Conservation (phyloP, 2,888 invertebrate species). For the Drosophila kokeensis region DNA sequence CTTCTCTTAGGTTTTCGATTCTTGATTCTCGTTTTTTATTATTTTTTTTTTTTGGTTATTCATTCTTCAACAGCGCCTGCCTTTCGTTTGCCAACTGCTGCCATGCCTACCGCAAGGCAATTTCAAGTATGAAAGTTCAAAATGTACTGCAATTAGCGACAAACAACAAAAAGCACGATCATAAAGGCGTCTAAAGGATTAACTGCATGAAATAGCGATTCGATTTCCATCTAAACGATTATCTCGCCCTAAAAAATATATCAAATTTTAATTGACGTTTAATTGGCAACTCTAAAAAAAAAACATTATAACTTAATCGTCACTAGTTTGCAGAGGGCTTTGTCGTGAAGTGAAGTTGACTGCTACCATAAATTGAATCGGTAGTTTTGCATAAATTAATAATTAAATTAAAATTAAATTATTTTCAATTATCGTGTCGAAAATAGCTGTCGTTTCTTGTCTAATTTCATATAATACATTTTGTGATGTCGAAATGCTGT, state of each 20-base stretch:
- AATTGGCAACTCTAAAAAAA: background rate
- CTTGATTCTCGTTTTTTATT: slow-evolving; percentile 14
- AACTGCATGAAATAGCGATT: slow-evolving; percentile 9
- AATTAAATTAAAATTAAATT: background rate
- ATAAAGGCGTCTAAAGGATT: slow-evolving; percentile 6
- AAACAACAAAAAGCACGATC: background rate
- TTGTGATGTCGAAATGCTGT: slow-evolving; percentile 11
- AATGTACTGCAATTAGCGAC: slow-evolving; percentile 59
- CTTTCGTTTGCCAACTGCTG: slow-evolving; percentile 33
- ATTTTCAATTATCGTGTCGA: background rate
- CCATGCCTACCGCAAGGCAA: slow-evolving; percentile 35
- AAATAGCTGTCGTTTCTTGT: background rate
- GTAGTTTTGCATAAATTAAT: background rate
- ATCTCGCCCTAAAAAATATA: slow-evolving; percentile 9
- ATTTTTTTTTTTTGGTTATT: slow-evolving; percentile 5
- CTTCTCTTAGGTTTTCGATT: slow-evolving; percentile 29
- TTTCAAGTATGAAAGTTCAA: slow-evolving; percentile 43
- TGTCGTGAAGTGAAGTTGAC: background rate
- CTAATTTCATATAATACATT: background rate
- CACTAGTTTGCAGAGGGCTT: background rate
- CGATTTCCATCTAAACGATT: slow-evolving; percentile 12
- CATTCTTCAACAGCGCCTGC: slow-evolving; percentile 35
- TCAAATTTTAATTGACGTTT: background rate
- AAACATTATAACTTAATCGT: background rate
- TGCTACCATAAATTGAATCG: background rate